Conservation (phyloP, 2,797 vertebrate species). For the Lindbergichthys nudifrons region DNA sequence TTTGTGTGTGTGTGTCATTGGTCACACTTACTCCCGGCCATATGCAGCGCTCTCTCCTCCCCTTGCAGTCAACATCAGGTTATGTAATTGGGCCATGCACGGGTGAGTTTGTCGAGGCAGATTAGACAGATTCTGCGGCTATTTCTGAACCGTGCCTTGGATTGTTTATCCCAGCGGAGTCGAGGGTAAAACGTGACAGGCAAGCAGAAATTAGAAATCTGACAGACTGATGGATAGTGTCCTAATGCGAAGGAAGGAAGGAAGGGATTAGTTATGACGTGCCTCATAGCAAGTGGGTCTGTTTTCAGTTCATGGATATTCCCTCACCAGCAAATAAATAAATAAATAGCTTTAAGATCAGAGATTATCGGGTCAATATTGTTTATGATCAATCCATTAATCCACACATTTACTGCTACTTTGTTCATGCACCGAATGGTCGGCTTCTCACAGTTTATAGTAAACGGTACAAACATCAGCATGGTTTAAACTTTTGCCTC, state of each 20-base stretch:
- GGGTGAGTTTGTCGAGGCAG: constrained; percentile 34
- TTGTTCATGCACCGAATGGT: too few relatives aligned
- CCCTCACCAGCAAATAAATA: too few relatives aligned
- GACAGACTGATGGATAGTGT: not conserved
- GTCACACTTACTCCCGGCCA: constrained; percentile 1
- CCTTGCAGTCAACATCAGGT: constrained; percentile 22
- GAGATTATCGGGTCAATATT: too few relatives aligned
- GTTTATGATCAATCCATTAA: too few relatives aligned
- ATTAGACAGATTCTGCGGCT: constrained; percentile 38
- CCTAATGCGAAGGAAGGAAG: not conserved
- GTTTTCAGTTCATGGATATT: too few relatives aligned
- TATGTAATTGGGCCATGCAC: constrained; percentile 40
- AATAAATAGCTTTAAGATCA: too few relatives aligned
- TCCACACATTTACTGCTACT: too few relatives aligned
- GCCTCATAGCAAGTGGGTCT: not conserved
- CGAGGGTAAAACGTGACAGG: constrained; percentile 17
- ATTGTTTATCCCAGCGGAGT: constrained; percentile 24
- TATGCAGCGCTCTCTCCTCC: not conserved
- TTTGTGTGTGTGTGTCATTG: not conserved
- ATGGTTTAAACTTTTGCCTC: not conserved
- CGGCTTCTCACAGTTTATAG: not conserved
- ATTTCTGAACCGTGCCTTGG: constrained; percentile 30
- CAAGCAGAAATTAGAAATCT: not conserved
- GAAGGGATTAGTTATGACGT: not conserved
- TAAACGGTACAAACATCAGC: too few relatives aligned